Evolutionary conservation across 2,797 vertebrate genomes (phyloP).

Genomic region (Diceros bicornis): DNA sequence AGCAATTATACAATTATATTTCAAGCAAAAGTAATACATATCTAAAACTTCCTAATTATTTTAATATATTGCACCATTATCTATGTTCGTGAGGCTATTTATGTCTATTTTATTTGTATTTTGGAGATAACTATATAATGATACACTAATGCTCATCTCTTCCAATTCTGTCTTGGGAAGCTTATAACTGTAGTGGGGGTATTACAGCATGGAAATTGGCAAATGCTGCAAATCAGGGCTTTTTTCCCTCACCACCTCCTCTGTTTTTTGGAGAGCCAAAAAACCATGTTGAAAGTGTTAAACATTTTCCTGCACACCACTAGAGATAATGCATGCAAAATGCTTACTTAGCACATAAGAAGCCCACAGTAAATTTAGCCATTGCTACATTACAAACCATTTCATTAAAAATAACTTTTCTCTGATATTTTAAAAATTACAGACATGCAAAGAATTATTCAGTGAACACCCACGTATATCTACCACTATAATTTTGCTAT

Average conservation of each 20-base stretch:
- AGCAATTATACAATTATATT: neutral
- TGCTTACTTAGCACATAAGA: neutral
- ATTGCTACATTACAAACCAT: neutral
- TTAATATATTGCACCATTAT: neutral
- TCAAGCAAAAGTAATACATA: neutral
- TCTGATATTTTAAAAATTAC: neutral
- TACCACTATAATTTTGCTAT: neutral
- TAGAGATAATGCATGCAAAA: neutral
- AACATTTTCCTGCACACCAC: neutral
- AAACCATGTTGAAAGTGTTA: neutral
- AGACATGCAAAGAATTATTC: neutral
- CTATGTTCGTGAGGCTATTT: neutral
- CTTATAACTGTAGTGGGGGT: neutral
- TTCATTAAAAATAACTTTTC: constrained; percentile 39
- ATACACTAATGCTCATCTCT: neutral
- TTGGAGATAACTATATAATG: neutral
- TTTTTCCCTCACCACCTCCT: neutral
- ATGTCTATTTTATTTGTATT: neutral
- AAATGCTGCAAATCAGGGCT: neutral
- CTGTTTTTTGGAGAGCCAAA: neutral
- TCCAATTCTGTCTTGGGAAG: neutral
- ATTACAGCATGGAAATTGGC: neutral
- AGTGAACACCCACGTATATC: neutral
- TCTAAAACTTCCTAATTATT: neutral
- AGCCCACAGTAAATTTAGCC: neutral